Evolutionary conservation across 2,113 vertebrate genomes (phyloP).

Genomic region (Hippopotamus amphibius): DNA sequence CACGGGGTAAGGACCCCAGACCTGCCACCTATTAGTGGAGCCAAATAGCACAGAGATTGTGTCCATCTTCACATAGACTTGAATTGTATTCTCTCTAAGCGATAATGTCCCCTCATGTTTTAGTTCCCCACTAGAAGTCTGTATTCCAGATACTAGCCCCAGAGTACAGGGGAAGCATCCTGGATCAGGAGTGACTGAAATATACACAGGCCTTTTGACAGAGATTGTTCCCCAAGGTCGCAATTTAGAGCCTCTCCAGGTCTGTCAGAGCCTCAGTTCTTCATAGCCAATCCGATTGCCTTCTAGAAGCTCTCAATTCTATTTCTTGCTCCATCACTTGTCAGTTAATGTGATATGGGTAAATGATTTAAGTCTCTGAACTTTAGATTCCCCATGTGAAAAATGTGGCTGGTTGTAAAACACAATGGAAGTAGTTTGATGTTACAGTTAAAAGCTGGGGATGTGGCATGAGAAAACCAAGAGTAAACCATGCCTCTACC

Average conservation of each 20-base stretch:
- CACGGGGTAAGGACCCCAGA: not conserved
- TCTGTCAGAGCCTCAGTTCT: not conserved
- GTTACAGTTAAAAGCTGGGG: not conserved
- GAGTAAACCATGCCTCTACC: not conserved
- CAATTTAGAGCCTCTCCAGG: not conserved
- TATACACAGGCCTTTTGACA: not conserved
- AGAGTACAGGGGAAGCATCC: not conserved
- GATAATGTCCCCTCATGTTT: not conserved
- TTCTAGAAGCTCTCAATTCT: not conserved
- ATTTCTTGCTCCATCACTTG: not conserved
- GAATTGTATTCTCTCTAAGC: not conserved
- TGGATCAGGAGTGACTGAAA: not conserved
- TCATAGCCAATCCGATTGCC: not conserved
- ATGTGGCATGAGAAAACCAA: not conserved
- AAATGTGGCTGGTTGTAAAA: conserved; percentile 25
- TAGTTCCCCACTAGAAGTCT: not conserved
- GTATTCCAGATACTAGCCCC: not conserved
- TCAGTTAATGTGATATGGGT: not conserved
- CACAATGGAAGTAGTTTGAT: not conserved
- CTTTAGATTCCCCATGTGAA: not conserved
- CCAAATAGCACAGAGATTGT: not conserved
- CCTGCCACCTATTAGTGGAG: not conserved
- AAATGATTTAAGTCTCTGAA: conserved; percentile 17
- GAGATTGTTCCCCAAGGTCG: not conserved
- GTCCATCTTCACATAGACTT: not conserved